Evolutionary conservation across 2,113 vertebrate species (phyloP).

Genomic region (Copsychus sechellarum): DNA sequence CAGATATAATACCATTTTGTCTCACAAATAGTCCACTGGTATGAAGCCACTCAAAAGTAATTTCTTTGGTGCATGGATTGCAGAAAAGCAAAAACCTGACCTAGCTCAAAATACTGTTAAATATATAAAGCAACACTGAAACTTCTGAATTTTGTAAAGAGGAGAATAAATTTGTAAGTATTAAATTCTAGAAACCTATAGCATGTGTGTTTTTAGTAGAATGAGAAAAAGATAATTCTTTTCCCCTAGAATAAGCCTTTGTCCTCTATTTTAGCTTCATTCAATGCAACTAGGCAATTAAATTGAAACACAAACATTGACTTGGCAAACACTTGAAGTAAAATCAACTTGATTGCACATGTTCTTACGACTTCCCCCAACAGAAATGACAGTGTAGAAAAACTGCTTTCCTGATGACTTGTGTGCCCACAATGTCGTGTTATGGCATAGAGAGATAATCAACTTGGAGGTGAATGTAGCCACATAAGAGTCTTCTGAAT

Average conservation of each 20-base stretch:
- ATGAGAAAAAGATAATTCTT: not conserved
- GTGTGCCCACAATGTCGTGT: not conserved
- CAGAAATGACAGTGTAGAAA: not conserved
- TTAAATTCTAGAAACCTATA: not conserved
- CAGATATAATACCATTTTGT: not conserved
- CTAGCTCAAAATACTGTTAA: not conserved
- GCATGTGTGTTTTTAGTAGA: not conserved
- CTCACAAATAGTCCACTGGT: not conserved
- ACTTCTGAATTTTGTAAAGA: not conserved
- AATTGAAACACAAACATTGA: not conserved
- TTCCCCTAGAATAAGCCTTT: not conserved
- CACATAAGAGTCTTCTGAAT: not conserved
- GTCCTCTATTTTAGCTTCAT: not conserved
- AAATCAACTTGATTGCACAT: not conserved
- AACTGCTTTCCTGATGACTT: not conserved
- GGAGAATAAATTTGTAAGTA: not conserved
- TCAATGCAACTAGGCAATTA: not conserved
- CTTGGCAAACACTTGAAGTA: not conserved
- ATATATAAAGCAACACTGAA: not conserved
- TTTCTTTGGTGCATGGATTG: not conserved
- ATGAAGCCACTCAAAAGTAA: not conserved
- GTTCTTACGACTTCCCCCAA: not conserved
- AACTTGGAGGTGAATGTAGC: not conserved
- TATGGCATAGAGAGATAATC: not conserved
- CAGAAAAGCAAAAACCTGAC: not conserved